Percentiles rank a stretch among this genome's conserved stretches.
Conservation (phyloP, 1,140 invertebrate genomes). For the Drosophila ogumai region DNA sequence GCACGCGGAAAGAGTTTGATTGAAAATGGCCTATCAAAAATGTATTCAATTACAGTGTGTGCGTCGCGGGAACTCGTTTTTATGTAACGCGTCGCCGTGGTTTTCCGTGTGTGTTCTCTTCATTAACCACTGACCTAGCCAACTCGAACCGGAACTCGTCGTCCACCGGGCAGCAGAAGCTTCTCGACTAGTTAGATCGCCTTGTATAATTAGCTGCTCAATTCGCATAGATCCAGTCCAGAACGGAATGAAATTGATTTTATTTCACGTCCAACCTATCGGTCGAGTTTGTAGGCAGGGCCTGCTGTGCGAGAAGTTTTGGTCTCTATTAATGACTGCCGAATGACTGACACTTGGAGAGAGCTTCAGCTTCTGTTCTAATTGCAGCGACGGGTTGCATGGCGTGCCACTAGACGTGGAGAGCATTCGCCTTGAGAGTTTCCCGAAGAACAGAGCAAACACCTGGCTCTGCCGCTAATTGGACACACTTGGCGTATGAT, state of each 20-base stretch:
- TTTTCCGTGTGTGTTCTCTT: slow-evolving; percentile 8
- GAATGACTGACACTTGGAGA: slow-evolving; percentile 24
- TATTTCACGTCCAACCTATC: background rate
- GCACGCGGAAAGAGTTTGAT: slow-evolving; percentile 66
- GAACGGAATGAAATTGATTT: background rate
- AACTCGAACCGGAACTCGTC: slow-evolving; percentile 50
- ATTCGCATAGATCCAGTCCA: slow-evolving; percentile 29
- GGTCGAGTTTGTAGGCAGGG: slow-evolving; percentile 26
- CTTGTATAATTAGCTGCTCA: slow-evolving; percentile 31
- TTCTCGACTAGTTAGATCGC: slow-evolving; percentile 40
- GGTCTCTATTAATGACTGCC: slow-evolving; percentile 24
- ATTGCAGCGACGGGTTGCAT: slow-evolving; percentile 37
- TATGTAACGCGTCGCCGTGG: slow-evolving; percentile 16
- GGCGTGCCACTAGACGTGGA: slow-evolving; percentile 44
- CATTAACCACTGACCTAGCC: slow-evolving; percentile 55
- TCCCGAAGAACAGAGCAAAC: slow-evolving; percentile 37
- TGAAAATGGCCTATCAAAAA: slow-evolving; percentile 29
- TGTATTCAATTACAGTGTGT: slow-evolving; percentile 45
- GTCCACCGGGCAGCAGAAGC: slow-evolving; percentile 15
- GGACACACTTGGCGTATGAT: slow-evolving; percentile 54
- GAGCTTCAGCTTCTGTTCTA: slow-evolving; percentile 17
- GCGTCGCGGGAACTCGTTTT: slow-evolving; percentile 26
- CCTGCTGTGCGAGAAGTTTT: slow-evolving; percentile 18
- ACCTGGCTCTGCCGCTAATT: slow-evolving; percentile 44
- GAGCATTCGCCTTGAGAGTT: slow-evolving; percentile 25